Evolutionary conservation across 2,797 vertebrate genomes (phyloP).

Genomic region (Amniataba percoides): DNA sequence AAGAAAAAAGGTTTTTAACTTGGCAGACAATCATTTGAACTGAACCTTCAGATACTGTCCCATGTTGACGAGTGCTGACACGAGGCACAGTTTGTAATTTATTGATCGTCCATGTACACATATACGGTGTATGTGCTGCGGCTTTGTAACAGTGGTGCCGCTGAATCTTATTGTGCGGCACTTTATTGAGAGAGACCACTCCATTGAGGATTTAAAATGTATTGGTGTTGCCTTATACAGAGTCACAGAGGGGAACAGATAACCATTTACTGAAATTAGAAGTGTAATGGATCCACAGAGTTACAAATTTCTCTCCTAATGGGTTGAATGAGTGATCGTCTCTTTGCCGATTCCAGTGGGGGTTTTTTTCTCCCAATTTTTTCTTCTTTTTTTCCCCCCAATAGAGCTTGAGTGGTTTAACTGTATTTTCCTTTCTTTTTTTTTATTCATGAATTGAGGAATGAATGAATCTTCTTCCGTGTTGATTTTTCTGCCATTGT

Average conservation of each 20-base stretch:
- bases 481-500: conserved; percentile 3
- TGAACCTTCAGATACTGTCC: neutral
- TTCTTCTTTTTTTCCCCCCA: conserved; percentile 20
- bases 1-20: neutral
- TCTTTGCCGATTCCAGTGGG: conserved; percentile 35
- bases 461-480: conserved; percentile 16
- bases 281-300: conserved; percentile 66
- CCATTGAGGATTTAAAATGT: conserved; percentile 51
- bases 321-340: conserved; percentile 59
- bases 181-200: conserved; percentile 45
- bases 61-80: neutral
- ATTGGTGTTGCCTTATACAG: conserved; percentile 53
- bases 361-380: conserved; percentile 45
- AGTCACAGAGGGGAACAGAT: conserved; percentile 59
- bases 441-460: conserved; percentile 5
- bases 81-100: neutral
- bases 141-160: conserved; percentile 2
- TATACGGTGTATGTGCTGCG: neutral
- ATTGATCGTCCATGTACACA: too few relatives aligned
- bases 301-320: conserved; percentile 61
- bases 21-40: conserved; percentile 8
- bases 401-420: neutral
- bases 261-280: conserved; percentile 72
- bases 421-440: conserved; percentile 1
- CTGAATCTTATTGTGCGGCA: conserved; percentile 21